phyloP scores from a whole-genome alignment of 2,113 vertebrate genomes.

The Pelmatolapia mariae region DNA sequence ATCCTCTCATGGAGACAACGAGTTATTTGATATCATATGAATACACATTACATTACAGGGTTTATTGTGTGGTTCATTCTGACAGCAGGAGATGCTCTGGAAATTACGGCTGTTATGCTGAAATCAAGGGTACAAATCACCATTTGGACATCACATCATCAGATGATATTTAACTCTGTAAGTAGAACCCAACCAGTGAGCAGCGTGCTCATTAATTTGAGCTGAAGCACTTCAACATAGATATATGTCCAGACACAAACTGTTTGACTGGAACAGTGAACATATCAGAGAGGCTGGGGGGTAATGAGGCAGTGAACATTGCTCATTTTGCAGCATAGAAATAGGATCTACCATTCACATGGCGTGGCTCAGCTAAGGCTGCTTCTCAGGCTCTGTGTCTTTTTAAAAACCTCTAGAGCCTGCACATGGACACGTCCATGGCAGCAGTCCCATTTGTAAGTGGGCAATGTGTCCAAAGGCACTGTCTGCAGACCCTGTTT shows the following conservation, averaged over 20 bases:
- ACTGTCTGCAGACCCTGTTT: conserved; percentile 8
- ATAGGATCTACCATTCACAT: not conserved
- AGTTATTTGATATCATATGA: not conserved
- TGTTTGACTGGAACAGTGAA: not conserved
- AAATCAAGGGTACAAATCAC: not conserved
- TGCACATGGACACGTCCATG: not conserved
- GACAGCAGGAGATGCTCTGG: not conserved
- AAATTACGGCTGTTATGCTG: not conserved
- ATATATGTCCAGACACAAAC: not conserved
- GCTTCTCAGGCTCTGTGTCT: not conserved
- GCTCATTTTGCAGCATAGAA: not conserved
- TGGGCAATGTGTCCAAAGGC: not conserved
- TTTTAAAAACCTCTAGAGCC: not conserved
- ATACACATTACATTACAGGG: not conserved
- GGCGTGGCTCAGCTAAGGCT: not conserved
- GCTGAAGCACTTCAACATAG: not conserved
- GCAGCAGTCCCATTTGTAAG: not conserved
- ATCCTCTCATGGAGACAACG: not conserved
- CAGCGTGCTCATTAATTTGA: not conserved
- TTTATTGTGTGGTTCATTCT: not conserved
- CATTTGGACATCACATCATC: not conserved
- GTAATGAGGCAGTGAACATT: conserved; percentile 4
- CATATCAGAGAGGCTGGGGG: not conserved
- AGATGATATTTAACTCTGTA: not conserved
- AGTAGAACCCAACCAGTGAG: not conserved